Conservation (phyloP, 1,140 invertebrate species). For the Orius insidiosus region DNA sequence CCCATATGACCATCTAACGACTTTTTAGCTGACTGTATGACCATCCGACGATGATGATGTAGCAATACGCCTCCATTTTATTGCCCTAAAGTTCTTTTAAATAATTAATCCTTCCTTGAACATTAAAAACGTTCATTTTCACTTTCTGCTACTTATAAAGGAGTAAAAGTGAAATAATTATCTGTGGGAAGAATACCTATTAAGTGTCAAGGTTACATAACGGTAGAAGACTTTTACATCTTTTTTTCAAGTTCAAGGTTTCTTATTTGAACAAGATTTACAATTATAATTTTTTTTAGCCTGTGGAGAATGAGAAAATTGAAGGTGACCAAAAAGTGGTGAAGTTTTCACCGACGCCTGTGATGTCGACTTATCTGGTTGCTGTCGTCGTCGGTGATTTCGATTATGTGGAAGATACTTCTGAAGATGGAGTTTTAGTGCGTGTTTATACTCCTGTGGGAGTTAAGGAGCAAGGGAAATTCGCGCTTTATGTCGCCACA, state of each 20-base stretch:
- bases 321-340: constrained; percentile 39
- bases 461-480: constrained; percentile 80
- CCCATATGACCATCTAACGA: no score
- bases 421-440: constrained; percentile 63
- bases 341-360: constrained; percentile 68
- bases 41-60: no score
- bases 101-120: no score
- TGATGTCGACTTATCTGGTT: constrained; percentile 94
- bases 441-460: constrained; percentile 84
- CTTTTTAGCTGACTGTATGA: no score
- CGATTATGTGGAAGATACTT: constrained; percentile 73
- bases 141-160: no score
- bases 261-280: background rate
- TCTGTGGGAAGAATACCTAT: no score
- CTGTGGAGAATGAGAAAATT: constrained; percentile 39
- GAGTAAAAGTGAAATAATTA: no score
- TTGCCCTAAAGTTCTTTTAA: no score
- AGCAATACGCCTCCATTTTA: no score
- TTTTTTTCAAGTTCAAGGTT: constrained; percentile 8
- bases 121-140: no score
- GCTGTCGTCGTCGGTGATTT: constrained; percentile 87
- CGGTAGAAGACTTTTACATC: constrained; percentile 11
- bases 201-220: background rate
- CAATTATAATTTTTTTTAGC: constrained; percentile 28
- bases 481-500: constrained; percentile 75